phyloP scores from a whole-genome alignment of 2,888 invertebrate genomes.

The Drosophila histrio region DNA sequence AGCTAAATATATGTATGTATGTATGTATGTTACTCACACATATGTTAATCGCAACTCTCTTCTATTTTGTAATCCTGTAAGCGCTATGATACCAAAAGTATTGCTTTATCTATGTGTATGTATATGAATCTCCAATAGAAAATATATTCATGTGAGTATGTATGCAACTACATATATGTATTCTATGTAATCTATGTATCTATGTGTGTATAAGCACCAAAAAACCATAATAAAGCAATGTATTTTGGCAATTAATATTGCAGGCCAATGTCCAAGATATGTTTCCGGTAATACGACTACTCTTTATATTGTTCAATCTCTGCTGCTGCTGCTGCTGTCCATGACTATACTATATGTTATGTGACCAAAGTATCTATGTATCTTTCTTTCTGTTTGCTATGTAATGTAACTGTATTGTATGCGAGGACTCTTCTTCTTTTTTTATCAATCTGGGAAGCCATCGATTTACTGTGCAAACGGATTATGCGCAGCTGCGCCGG shows the following conservation, averaged over 20 bases:
- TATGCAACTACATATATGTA: neutral
- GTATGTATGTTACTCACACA: neutral
- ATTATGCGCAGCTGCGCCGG: slow-evolving; percentile 85
- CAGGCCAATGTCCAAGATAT: slow-evolving; percentile 80
- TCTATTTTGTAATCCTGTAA: slow-evolving; percentile 4
- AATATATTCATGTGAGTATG: slow-evolving; percentile 28
- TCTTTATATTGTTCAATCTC: slow-evolving; percentile 26
- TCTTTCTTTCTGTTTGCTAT: slow-evolving; percentile 2
- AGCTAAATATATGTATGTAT: neutral
- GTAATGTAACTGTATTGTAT: slow-evolving; percentile 13
- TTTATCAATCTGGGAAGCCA: slow-evolving; percentile 17
- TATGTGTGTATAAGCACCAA: slow-evolving; percentile 45
- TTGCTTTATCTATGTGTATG: slow-evolving; percentile 20
- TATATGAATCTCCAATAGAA: slow-evolving; percentile 10
- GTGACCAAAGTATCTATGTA: slow-evolving; percentile 11
- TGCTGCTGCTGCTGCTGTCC: slow-evolving; percentile 5
- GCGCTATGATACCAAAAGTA: slow-evolving; percentile 26
- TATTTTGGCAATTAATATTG: slow-evolving; percentile 68
- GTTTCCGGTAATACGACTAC: slow-evolving; percentile 71
- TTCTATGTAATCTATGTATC: slow-evolving; percentile 29
- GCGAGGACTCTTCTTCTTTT: slow-evolving; percentile 46
- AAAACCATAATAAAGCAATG: slow-evolving; percentile 72
- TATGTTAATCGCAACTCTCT: slow-evolving; percentile 4
- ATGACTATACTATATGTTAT: slow-evolving; percentile 20
- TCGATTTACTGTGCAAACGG: slow-evolving; percentile 84